Evolutionary conservation across 2,113 vertebrate genomes (phyloP), one percentile per base, ranked within the genome.

Genomic region (Gavialis gangeticus): DNA sequence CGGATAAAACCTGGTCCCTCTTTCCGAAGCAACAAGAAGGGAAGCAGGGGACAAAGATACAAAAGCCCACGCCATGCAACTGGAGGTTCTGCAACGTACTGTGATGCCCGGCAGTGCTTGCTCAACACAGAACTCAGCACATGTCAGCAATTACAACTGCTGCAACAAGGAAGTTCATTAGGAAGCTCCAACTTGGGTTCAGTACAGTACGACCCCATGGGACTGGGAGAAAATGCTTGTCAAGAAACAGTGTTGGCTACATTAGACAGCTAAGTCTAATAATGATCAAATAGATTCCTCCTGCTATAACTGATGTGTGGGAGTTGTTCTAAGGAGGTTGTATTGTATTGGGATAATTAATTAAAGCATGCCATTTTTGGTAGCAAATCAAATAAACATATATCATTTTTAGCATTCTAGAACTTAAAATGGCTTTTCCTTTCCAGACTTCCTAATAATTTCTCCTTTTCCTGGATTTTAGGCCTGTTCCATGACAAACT

Each of bases 141-240:
- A 15, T 6, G 69, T 25, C 5, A 4, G 76, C 2, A 15, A 0
- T 0, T n/a, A 58, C 55, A 59, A n/a, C 58, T 66, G 12, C 21
- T 0, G 2, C 56, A 79, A 55, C 17, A 11, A 71, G 67, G 13
- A 71, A 12, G 19, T 71, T 71, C 18, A 30, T 71, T 34, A 71
- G 12, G 12, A 21, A 37, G 69, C 21, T 71, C 37, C 24, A 46
- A 14, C 21, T 71, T 21, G 24, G 30, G 34, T 37, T 24, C 37
- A 37, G 37, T 37, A 37, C 37, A 5, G 37, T 37, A 37, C 37
- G 37, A 37, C 37, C 37, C 5, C 37, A 37, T 37, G 37, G 37
- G 37, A 7, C 37, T 37, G 37, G 37, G 37, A 37, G 37, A 37
- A 37, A 37, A 37, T 37, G 37, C 37, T 37, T 7, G 8, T 37